Evolutionary conservation across 2,888 invertebrate species (phyloP).

Genomic region (Conops quadrifasciatus): DNA sequence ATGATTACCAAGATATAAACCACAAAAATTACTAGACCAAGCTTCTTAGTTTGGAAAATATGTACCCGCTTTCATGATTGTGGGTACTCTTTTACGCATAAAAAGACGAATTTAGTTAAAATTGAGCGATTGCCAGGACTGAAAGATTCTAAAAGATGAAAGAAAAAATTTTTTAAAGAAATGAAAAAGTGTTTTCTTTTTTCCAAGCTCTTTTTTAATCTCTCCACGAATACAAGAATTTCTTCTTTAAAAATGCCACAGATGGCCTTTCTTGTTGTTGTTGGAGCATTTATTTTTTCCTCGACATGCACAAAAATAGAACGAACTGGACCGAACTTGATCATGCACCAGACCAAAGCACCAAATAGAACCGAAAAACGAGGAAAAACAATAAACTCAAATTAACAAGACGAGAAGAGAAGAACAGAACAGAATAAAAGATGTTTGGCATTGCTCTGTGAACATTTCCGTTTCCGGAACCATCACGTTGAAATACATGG

Average conservation of each 20-base stretch:
- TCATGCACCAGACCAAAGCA: conserved; percentile 15
- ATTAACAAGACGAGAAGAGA: conserved; percentile 30
- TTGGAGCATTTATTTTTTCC: background rate
- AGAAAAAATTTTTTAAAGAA: background rate
- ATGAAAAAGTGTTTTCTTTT: background rate
- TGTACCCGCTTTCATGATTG: too few relatives aligned
- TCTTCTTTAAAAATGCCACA: background rate
- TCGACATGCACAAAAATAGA: background rate
- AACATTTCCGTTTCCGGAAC: conserved; percentile 42
- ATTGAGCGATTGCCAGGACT: conserved; percentile 13
- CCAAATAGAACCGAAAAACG: background rate
- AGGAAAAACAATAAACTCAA: conserved; percentile 33
- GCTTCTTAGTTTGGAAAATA: too few relatives aligned
- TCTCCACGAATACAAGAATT: conserved; percentile 2
- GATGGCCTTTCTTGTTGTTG: background rate
- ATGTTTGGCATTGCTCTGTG: conserved; percentile 6
- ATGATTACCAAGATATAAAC: too few relatives aligned
- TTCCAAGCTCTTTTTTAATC: conserved; percentile 6
- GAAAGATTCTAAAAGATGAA: conserved; percentile 16
- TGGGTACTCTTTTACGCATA: background rate
- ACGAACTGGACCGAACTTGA: background rate
- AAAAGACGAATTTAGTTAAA: conserved; percentile 36
- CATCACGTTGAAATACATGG: conserved; percentile 16
- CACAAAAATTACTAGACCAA: too few relatives aligned
- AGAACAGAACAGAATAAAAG: too few relatives aligned